A percentile compares a stretch with the other conserved stretches of the same genome.
Evolutionary conservation across 2,797 vertebrate genomes (phyloP).

Genomic region (Chromis chromis): DNA sequence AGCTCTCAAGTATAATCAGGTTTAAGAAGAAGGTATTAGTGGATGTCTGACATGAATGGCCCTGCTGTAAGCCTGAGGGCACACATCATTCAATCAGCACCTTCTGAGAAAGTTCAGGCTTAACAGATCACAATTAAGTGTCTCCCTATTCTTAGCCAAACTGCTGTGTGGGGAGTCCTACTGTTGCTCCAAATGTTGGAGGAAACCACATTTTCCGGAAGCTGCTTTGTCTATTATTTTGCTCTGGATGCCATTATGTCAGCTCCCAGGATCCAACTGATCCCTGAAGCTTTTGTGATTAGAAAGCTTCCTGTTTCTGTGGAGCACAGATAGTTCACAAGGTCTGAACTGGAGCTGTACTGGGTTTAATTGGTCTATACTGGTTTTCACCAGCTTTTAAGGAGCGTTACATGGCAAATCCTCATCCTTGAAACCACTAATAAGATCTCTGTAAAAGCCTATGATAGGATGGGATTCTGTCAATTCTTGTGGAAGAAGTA

Average conservation of each 20-base stretch:
- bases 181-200: neutral
- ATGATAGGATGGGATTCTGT: neutral
- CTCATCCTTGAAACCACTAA: constrained; percentile 14
- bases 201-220: neutral
- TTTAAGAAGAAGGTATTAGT: constrained; percentile 67
- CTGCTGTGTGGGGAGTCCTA: constrained; percentile 6
- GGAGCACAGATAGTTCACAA: neutral
- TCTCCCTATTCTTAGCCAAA: constrained; percentile 63
- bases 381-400: neutral
- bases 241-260: neutral
- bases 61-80: constrained; percentile 43
- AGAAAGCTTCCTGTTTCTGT: constrained; percentile 17
- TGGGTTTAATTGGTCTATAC: constrained; percentile 29
- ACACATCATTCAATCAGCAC: neutral
- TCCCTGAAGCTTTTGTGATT: constrained; percentile 19
- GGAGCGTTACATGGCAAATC: constrained; percentile 22
- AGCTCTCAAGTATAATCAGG: constrained; percentile 60
- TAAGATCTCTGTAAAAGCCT: neutral
- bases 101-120: constrained; percentile 68
- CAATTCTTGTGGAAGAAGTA: neutral
- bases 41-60: constrained; percentile 56
- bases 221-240: neutral
- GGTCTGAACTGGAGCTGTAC: constrained; percentile 13
- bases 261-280: neutral
- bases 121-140: constrained; percentile 64